Conservation (phyloP, 2,888 invertebrate genomes). For the Drosophila parthenogenetica region DNA sequence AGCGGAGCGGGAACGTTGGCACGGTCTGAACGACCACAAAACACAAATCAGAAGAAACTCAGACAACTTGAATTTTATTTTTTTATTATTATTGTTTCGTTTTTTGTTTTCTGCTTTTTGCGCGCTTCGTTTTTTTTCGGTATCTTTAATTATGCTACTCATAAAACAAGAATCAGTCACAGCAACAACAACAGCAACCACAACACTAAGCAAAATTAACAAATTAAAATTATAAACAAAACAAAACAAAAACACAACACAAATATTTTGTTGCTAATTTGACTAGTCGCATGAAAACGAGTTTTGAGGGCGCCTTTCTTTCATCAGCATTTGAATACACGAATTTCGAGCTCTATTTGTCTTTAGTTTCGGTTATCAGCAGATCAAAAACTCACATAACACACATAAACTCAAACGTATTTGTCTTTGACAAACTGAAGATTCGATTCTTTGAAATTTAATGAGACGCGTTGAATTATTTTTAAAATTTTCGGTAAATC, state of each 20-base stretch:
- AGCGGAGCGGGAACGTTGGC: conserved; percentile 31
- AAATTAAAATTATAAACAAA: conserved; percentile 12
- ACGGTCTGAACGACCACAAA: conserved; percentile 23
- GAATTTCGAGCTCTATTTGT: conserved; percentile 28
- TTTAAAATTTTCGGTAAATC: conserved; percentile 16
- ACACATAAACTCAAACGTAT: conserved; percentile 5
- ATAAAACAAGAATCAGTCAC: conserved; percentile 45
- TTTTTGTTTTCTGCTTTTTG: conserved; percentile 7
- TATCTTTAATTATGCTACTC: conserved; percentile 53
- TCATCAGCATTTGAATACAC: conserved; percentile 26
- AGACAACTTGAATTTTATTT: conserved; percentile 39
- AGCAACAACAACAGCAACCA: conserved; percentile 20
- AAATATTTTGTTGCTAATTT: conserved; percentile 32
- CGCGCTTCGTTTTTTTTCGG: conserved; percentile 27
- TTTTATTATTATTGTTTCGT: conserved; percentile 8
- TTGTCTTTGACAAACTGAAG: conserved; percentile 23
- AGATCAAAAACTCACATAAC: not conserved
- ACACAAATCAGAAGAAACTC: conserved; percentile 33
- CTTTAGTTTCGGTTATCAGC: conserved; percentile 40
- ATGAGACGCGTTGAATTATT: conserved; percentile 8
- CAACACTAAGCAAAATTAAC: conserved; percentile 12
- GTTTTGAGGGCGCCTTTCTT: conserved; percentile 41
- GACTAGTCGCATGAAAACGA: conserved; percentile 30
- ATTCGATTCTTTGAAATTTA: not conserved
- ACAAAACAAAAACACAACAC: conserved; percentile 8